Conservation (phyloP, 2,113 vertebrate genomes). For the rabbit (Oryctolagus cuniculus) region DNA sequence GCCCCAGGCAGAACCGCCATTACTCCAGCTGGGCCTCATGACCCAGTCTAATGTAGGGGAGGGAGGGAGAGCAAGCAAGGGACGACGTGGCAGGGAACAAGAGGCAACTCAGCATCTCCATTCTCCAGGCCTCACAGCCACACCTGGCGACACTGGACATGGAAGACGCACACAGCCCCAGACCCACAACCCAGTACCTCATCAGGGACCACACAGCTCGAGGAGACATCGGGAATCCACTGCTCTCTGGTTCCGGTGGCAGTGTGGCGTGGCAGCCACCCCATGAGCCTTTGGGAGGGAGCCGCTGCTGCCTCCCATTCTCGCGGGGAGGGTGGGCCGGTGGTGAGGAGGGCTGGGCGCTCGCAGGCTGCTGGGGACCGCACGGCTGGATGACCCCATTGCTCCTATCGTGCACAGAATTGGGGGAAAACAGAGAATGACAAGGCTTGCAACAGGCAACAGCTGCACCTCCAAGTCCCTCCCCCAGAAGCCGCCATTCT, state of each 20-base stretch:
- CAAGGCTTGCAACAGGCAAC: not conserved
- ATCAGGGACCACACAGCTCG: conserved; percentile 80
- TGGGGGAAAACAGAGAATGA: not conserved
- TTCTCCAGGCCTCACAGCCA: not conserved
- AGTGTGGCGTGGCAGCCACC: conserved; percentile 73
- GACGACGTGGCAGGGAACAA: not conserved
- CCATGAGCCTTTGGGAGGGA: conserved; percentile 81
- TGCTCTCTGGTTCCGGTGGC: conserved; percentile 53
- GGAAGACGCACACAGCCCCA: not conserved
- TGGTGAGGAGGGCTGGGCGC: not conserved
- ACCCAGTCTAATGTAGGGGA: not conserved
- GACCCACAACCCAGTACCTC: conserved; percentile 81
- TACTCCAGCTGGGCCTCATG: not conserved
- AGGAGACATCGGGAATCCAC: conserved; percentile 72
- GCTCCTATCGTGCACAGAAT: conserved; percentile 64
- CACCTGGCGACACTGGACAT: accelerated
- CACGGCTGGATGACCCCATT: conserved; percentile 68
- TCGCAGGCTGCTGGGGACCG: not conserved
- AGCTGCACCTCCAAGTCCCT: not conserved
- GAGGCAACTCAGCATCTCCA: accelerated
- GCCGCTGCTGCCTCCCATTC: conserved; percentile 84
- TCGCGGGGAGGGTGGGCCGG: conserved; percentile 64
- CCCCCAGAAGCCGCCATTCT: not conserved
- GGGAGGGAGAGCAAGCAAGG: accelerated
- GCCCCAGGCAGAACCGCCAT: not conserved